phyloP scores from a whole-genome alignment of 2,797 vertebrate species.

The Pangasius mekongensis region DNA sequence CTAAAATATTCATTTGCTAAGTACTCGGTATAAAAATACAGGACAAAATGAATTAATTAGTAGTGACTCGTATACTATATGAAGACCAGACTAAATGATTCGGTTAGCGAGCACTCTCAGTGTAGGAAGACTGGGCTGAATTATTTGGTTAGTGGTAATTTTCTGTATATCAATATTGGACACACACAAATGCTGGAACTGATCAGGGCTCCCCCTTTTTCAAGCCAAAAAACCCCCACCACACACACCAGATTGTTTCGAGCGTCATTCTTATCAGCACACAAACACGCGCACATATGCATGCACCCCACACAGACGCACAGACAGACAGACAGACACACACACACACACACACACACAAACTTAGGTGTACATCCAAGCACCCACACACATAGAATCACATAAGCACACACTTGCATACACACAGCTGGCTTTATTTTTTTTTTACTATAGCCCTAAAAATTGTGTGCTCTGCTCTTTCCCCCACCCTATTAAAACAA shows the following conservation, averaged over 20 bases:
- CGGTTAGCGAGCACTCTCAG: not conserved
- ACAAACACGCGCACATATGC: conserved; percentile 20
- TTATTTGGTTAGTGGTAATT: conserved; percentile 10
- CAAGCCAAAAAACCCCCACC: conserved; percentile 1
- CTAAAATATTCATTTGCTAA: not conserved
- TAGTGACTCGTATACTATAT: not conserved
- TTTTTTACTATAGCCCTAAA: not conserved
- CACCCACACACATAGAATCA: not conserved
- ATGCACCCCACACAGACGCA: not conserved
- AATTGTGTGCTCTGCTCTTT: not conserved
- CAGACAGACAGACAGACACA: not conserved
- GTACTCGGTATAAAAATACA: not conserved
- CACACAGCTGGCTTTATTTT: not conserved
- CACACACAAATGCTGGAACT: conserved; percentile 25
- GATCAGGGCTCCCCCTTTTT: not conserved
- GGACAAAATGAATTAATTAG: not conserved
- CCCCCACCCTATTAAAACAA: not conserved
- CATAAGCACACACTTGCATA: not conserved
- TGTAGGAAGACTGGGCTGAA: not conserved
- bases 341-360: not conserved
- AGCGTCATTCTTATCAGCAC: conserved; percentile 27
- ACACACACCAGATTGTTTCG: conserved; percentile 25
- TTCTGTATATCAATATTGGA: conserved; percentile 15
- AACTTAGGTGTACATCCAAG: not conserved
- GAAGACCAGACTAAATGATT: not conserved